Base-by-base conservation (phyloP, 2,888 invertebrate species). In the Thecocarcelia acutangulata region DNA sequence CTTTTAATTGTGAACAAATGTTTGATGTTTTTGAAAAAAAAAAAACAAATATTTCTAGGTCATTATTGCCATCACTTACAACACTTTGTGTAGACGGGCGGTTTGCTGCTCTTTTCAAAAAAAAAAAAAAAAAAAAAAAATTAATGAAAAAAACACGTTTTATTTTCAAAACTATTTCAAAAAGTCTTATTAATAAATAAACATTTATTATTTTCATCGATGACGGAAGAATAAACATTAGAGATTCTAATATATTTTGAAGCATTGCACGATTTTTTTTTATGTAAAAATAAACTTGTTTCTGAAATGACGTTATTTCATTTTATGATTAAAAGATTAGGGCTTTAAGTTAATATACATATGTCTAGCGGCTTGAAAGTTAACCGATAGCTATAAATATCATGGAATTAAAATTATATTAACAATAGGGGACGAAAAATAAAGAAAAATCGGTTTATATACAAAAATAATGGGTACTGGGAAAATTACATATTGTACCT, bases 1-100 rank as follows among this genome's bases (percentile, higher is more conserved):
- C 37, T 48, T 61, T 28, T 68, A 73, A 68, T 78, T 80, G 50
- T 75, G 70, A 64, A 64, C 70, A 80, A 80, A 80, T 80, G 80
- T 76, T 80, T 59, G 33, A 46, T 69, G 56, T 74, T 79, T 68
- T 73, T 54, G 42, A 73, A 72, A 50, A 50, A n/a, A 46, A 68
- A 64, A 80, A 15, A 42, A 28, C 50, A 56, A 19, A 75, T 73
- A 73, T 69, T 81, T 81, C 77, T 77, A 77, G 77, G 77, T 77
- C 81, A 77, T 68, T 37, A 54, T 37, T 37, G 54, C 44, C 24
- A 54, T 40, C 42, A 61, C 9, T 21, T 13, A 33, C 19, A 58
- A 21, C 44, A 9, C 13, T 50, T 48, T 37, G 12, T 21, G 15
- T 33, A n/a, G 5, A 64, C 21, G n/a, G n/a, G 37, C 9, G 1